Percentiles rank a stretch among this genome's conserved stretches.
phyloP scores from a whole-genome alignment of 2,888 invertebrate species.

The Nemoura dubitans region DNA sequence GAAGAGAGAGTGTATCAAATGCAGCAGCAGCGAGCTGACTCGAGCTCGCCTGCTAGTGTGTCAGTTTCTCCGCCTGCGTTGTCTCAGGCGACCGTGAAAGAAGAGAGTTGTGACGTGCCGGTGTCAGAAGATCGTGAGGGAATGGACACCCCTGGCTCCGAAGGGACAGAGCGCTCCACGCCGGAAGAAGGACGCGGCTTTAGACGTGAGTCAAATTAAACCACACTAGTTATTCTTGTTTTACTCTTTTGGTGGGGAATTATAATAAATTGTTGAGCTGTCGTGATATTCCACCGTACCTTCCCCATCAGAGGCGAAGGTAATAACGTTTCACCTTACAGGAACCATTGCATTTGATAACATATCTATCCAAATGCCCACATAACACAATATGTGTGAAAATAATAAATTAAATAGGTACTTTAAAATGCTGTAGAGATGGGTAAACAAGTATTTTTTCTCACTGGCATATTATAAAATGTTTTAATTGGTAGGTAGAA shows the following conservation, averaged over 20 bases:
- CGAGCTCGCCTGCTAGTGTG: constrained; percentile 69
- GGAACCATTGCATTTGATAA: background rate
- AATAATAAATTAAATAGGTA: too few relatives aligned
- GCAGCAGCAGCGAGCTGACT: constrained; percentile 58
- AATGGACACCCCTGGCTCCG: constrained; percentile 62
- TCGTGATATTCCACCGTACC: too few relatives aligned
- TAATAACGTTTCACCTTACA: background rate
- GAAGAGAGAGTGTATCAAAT: constrained; percentile 57
- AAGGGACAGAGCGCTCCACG: constrained; percentile 62
- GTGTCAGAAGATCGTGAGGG: constrained; percentile 64
- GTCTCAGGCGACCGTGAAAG: constrained; percentile 62
- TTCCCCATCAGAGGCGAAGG: background rate
- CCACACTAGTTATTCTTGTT: background rate
- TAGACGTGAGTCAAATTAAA: constrained; percentile 59
- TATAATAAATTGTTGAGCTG: too few relatives aligned
- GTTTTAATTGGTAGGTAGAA: too few relatives aligned
- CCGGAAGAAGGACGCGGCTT: constrained; percentile 62
- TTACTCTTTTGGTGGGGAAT: too few relatives aligned
- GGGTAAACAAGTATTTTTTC: too few relatives aligned
- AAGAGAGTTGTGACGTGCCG: constrained; percentile 68
- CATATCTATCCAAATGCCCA: too few relatives aligned
- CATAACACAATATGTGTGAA: too few relatives aligned
- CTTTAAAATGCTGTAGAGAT: too few relatives aligned
- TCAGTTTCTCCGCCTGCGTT: constrained; percentile 65
- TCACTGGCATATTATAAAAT: too few relatives aligned